Evolutionary conservation across 2,888 invertebrate species (phyloP).

Genomic region (Ligdia adustata): DNA sequence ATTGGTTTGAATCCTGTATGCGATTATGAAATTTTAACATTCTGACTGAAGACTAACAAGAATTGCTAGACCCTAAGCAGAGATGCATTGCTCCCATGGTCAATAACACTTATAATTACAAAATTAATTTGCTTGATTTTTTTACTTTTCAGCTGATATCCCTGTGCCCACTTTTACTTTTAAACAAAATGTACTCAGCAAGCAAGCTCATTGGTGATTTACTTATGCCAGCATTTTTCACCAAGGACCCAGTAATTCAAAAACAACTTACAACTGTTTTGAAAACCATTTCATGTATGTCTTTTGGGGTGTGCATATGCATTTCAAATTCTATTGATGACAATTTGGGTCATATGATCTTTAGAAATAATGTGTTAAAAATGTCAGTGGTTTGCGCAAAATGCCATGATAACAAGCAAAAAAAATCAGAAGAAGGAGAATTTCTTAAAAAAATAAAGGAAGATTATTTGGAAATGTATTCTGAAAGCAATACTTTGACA

Average conservation of each 20-base stretch:
- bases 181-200: slow-evolving; percentile 59
- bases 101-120: too few relatives aligned
- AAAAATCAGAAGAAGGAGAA: slow-evolving; percentile 27
- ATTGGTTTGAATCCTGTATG: too few relatives aligned
- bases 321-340: slow-evolving; percentile 39
- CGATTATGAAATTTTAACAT: too few relatives aligned
- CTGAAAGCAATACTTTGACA: slow-evolving; percentile 44
- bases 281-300: slow-evolving; percentile 63
- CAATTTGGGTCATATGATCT: slow-evolving; percentile 50
- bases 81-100: too few relatives aligned
- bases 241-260: slow-evolving; percentile 59
- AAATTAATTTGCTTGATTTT: slow-evolving; percentile 22
- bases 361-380: slow-evolving; percentile 45
- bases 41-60: too few relatives aligned
- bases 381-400: slow-evolving; percentile 60
- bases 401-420: slow-evolving; percentile 52
- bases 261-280: slow-evolving; percentile 51
- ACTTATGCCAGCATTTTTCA: slow-evolving; percentile 67
- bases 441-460: slow-evolving; percentile 36
- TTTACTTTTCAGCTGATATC: slow-evolving; percentile 61
- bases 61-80: too few relatives aligned
- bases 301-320: slow-evolving; percentile 55
- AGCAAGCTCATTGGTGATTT: slow-evolving; percentile 72
- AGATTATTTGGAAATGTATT: slow-evolving; percentile 44
- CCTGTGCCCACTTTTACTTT: slow-evolving; percentile 60